A percentile compares a stretch with the other conserved stretches of the same genome.
These are phyloP conservation scores for Sphaerophoria rueppellii DNA, from an alignment of 2,888 invertebrate genomes.

Conservation along the genomic window DNA sequence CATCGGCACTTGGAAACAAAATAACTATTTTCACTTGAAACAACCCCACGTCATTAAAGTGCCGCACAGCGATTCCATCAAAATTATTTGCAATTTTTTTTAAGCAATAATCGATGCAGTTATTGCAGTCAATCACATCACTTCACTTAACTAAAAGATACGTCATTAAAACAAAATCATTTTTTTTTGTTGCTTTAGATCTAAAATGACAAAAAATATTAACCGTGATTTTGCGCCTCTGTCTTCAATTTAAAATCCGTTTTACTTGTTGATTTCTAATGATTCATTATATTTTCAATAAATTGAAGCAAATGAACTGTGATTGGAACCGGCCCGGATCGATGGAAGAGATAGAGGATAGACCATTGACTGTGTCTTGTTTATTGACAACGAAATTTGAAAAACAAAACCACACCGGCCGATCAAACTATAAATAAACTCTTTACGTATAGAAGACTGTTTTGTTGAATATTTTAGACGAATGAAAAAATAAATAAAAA, in stretches of 20 bases:
- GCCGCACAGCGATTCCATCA: constrained; percentile 1
- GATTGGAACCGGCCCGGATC: constrained; percentile 28
- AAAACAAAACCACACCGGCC: neutral
- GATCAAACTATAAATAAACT: constrained; percentile 18
- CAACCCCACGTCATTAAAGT: neutral
- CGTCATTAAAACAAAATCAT: constrained; percentile 21
- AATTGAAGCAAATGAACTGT: constrained; percentile 57
- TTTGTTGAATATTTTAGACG: constrained; percentile 7
- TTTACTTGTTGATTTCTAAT: constrained; percentile 32
- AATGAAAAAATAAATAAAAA: constrained; percentile 23
- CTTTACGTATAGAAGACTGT: neutral
- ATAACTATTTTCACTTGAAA: constrained; percentile 16
- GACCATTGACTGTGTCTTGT: constrained; percentile 30
- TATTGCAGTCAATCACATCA: neutral
- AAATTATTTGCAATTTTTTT: constrained; percentile 11
- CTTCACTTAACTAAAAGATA: neutral
- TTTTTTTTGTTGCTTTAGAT: neutral
- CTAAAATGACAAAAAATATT: constrained; percentile 16
- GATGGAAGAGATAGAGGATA: neutral
- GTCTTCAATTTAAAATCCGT: constrained; percentile 34
- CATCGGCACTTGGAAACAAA: constrained; percentile 5
- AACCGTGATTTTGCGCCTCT: constrained; percentile 19
- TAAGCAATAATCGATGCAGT: constrained; percentile 22
- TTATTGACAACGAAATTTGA: neutral
- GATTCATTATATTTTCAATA: constrained; percentile 60